A percentile compares a stretch with the other conserved stretches of the same genome.
Conservation (phyloP, 2,113 vertebrate species). For the Dicaeum eximium region DNA sequence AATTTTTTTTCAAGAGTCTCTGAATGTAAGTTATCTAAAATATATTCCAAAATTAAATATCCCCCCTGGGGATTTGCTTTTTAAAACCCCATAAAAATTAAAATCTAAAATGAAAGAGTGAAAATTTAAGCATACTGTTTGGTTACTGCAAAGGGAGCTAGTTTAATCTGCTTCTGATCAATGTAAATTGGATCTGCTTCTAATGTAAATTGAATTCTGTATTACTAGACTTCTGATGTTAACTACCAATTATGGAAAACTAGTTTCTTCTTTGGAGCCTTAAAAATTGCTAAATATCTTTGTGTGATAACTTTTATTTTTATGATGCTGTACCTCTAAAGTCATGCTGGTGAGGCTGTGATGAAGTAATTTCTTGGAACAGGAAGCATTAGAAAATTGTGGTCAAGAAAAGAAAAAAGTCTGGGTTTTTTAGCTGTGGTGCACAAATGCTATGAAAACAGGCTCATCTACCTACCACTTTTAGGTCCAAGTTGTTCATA, state of each 20-base stretch:
- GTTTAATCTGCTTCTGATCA: background rate
- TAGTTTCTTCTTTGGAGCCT: background rate
- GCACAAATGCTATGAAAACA: background rate
- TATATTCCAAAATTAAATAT: background rate
- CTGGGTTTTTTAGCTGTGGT: background rate
- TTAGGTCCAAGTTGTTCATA: background rate
- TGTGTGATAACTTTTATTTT: background rate
- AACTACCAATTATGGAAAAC: background rate
- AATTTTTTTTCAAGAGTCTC: background rate
- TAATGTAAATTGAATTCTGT: background rate
- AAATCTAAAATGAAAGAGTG: background rate
- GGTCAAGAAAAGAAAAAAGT: background rate
- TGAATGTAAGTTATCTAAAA: background rate
- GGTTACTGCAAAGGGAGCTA: background rate
- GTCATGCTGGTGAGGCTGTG: accelerated
- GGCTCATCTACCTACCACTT: background rate
- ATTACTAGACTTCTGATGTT: background rate
- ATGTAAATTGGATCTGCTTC: background rate
- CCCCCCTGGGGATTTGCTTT: background rate
- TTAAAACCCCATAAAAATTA: background rate
- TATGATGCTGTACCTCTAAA: background rate
- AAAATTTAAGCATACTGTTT: background rate
- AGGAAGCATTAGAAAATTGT: background rate
- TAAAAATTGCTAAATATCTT: background rate
- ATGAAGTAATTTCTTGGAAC: background rate